These are phyloP conservation scores for Yponomeuta sedellus DNA, from an alignment of 2,888 invertebrate species.

Conservation along the genomic window DNA sequence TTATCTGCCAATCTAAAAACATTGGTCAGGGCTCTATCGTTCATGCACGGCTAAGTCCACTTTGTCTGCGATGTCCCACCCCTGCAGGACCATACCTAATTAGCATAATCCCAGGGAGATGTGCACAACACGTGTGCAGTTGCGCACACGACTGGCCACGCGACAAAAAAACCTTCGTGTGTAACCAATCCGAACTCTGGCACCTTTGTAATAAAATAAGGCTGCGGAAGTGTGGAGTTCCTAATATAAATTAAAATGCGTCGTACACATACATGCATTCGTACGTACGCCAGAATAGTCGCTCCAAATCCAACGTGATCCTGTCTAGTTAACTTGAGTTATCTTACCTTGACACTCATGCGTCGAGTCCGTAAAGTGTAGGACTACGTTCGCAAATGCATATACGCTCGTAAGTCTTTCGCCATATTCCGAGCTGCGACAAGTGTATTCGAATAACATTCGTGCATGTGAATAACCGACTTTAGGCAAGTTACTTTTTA, in stretches of 20 bases:
- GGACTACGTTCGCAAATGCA: too few species aligned
- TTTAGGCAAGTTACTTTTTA: too few species aligned
- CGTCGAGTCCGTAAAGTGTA: too few species aligned
- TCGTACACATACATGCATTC: too few species aligned
- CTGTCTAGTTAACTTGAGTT: neutral
- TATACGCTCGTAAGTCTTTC: too few species aligned
- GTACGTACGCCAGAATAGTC: neutral
- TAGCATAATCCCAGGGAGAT: constrained; percentile 41
- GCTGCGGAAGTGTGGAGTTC: neutral
- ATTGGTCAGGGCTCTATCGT: constrained; percentile 9
- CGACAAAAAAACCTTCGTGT: neutral
- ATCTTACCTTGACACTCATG: too few species aligned
- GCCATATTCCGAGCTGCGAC: too few species aligned
- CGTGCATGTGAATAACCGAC: too few species aligned
- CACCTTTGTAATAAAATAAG: constrained; percentile 2
- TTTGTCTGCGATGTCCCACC: constrained; percentile 2
- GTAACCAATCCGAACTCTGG: neutral
- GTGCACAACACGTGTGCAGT: constrained; percentile 28
- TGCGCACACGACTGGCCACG: constrained; percentile 13
- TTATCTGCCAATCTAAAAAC: neutral
- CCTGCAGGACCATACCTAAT: constrained; percentile 33
- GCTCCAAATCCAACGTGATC: neutral
- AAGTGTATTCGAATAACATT: too few species aligned
- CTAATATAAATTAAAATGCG: neutral
- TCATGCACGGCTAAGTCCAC: constrained; percentile 2